phyloP scores from a whole-genome alignment of 1,140 invertebrate species.

The Goniozus legneri region DNA sequence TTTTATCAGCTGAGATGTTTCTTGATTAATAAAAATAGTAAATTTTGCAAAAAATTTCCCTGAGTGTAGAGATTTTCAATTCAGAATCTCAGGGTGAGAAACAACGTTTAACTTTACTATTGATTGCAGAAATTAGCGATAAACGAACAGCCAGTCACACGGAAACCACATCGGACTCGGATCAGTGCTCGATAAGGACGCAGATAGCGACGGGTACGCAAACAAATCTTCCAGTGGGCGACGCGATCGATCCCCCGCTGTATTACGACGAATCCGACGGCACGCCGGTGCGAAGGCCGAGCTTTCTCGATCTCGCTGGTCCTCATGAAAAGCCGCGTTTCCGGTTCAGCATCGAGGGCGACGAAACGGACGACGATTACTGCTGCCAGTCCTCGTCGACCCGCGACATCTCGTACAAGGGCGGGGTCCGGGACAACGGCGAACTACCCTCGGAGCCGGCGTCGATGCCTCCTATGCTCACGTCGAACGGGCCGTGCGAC shows the following conservation, averaged over 20 bases:
- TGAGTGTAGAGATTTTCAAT: too few relatives aligned
- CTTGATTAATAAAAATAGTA: too few relatives aligned
- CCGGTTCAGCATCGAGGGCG: slow-evolving; percentile 49
- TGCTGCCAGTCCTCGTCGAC: slow-evolving; percentile 20
- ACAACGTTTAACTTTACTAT: too few relatives aligned
- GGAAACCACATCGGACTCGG: slow-evolving; percentile 43
- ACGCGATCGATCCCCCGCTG: slow-evolving; percentile 44
- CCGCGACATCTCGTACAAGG: slow-evolving; percentile 1
- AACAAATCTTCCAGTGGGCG: slow-evolving; percentile 33
- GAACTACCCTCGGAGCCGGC: slow-evolving; percentile 52
- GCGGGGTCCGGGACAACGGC: slow-evolving; percentile 39
- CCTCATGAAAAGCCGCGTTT: slow-evolving; percentile 54
- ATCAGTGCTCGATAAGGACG: slow-evolving; percentile 46
- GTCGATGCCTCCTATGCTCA: slow-evolving; percentile 58
- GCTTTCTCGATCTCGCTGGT: slow-evolving; percentile 54
- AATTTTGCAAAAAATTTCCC: too few relatives aligned
- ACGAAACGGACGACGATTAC: slow-evolving; percentile 32
- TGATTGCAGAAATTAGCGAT: too few relatives aligned
- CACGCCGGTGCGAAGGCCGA: slow-evolving; percentile 46
- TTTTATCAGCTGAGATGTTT: too few relatives aligned
- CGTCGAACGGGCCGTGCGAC: slow-evolving; percentile 37
- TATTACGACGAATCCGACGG: slow-evolving; percentile 30
- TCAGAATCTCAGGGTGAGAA: too few relatives aligned
- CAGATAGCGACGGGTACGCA: slow-evolving; percentile 45
- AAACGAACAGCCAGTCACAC: slow-evolving; percentile 32